These are phyloP conservation scores for Heliconius hortense DNA, from an alignment of 2,888 invertebrate species.

Conservation along the genomic window DNA sequence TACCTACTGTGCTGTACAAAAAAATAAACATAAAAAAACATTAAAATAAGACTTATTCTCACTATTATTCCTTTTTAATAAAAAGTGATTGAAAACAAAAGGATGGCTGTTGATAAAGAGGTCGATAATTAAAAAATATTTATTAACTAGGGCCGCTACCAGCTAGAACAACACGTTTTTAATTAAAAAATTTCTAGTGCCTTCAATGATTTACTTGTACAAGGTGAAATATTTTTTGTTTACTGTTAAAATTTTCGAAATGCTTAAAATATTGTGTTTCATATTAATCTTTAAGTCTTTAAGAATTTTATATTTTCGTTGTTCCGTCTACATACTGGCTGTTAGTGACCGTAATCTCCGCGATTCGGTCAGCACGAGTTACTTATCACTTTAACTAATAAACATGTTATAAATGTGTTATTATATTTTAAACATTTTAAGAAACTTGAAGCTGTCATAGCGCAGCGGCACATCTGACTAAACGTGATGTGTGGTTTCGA, in stretches of 20 bases:
- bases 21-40: neutral
- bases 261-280: neutral
- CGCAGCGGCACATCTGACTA: too few relatives aligned
- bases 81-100: constrained; percentile 23
- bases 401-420: too few relatives aligned
- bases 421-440: too few relatives aligned
- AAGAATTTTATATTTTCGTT: too few relatives aligned
- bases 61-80: constrained; percentile 4
- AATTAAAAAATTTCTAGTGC: constrained; percentile 31
- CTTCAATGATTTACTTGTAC: constrained; percentile 23
- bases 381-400: too few relatives aligned
- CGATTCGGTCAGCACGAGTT: too few relatives aligned
- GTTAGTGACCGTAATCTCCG: neutral
- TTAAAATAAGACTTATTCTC: neutral
- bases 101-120: constrained; percentile 16
- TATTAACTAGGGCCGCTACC: constrained; percentile 21
- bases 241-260: neutral
- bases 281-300: too few relatives aligned
- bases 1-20: too few relatives aligned
- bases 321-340: too few relatives aligned
- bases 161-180: constrained; percentile 28
- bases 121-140: constrained; percentile 30
- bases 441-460: too few relatives aligned
- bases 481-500: too few relatives aligned
- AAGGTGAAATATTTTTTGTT: constrained; percentile 9